Conservation (phyloP, 2,113 vertebrate genomes). For the Entelurus aequoreus region DNA sequence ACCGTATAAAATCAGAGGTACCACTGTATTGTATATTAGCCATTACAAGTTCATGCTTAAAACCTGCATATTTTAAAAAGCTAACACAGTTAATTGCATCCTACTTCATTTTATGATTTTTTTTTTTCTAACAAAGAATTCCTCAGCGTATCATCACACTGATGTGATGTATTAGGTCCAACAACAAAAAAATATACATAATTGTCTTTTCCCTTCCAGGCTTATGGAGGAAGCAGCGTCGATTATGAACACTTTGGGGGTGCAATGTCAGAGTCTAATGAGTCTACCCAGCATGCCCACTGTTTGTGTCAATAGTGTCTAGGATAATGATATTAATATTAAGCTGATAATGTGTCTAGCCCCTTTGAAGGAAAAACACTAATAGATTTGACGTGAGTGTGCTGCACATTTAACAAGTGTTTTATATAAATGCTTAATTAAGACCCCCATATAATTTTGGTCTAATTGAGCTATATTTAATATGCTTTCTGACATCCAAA, state of each 20-base stretch:
- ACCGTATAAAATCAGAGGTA: too few relatives aligned
- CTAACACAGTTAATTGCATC: not conserved
- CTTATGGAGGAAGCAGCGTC: not conserved
- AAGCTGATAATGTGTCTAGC: not conserved
- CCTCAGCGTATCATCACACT: not conserved
- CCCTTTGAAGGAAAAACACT: conserved; percentile 13
- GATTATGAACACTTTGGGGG: conserved; percentile 6
- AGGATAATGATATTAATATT: not conserved
- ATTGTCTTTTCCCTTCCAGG: not conserved
- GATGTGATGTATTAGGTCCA: conserved; percentile 3
- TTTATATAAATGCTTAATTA: conserved; percentile 2
- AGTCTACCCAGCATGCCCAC: not conserved
- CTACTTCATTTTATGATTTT: not conserved
- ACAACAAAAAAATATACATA: not conserved
- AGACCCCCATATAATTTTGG: conserved; percentile 5
- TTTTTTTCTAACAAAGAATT: not conserved
- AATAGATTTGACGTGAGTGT: conserved; percentile 7
- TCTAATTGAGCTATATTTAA: not conserved
- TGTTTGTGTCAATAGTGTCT: not conserved
- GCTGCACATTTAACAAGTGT: conserved; percentile 6
- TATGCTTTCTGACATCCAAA: not conserved
- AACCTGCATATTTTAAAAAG: not conserved
- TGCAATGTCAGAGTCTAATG: conserved; percentile 8
- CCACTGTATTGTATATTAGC: too few relatives aligned
- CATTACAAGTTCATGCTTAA: too few relatives aligned